Conservation (phyloP, 1,140 invertebrate genomes). For the Teleogryllus occipitalis region DNA sequence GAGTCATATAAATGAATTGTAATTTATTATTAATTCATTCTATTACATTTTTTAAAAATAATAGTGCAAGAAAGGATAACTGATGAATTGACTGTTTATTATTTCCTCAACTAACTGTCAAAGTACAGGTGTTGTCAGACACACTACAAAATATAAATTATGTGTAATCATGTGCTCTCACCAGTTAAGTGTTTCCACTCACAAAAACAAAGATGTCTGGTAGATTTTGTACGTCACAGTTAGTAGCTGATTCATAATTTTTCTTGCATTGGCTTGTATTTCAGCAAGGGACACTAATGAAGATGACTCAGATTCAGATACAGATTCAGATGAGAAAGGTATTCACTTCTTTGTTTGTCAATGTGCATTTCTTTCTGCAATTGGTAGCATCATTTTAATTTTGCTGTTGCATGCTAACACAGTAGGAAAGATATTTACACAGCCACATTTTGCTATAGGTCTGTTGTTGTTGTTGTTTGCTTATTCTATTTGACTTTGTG, state of each 20-base stretch:
- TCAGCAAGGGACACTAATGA: slow-evolving; percentile 13
- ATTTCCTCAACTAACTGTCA: slow-evolving; percentile 6
- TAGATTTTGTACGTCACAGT: no score
- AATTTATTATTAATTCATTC: background rate
- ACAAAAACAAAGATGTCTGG: no score
- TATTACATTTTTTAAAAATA: background rate
- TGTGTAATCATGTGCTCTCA: no score
- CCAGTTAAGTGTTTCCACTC: no score
- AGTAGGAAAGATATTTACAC: background rate
- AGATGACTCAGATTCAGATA: slow-evolving; percentile 26
- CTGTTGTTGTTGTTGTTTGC: no score
- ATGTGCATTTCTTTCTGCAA: background rate
- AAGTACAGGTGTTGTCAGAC: no score
- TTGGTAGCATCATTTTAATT: background rate
- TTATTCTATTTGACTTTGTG: no score
- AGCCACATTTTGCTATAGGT: no score
- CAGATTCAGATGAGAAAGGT: slow-evolving; percentile 20
- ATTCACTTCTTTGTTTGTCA: background rate
- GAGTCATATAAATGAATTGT: background rate
- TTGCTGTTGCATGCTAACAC: background rate
- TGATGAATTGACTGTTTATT: background rate
- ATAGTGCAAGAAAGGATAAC: background rate
- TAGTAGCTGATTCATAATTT: background rate
- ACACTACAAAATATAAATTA: no score
- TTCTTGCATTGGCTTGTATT: background rate